Conservation (phyloP, 2,888 invertebrate species). For the Cylindroiulus punctatus region DNA sequence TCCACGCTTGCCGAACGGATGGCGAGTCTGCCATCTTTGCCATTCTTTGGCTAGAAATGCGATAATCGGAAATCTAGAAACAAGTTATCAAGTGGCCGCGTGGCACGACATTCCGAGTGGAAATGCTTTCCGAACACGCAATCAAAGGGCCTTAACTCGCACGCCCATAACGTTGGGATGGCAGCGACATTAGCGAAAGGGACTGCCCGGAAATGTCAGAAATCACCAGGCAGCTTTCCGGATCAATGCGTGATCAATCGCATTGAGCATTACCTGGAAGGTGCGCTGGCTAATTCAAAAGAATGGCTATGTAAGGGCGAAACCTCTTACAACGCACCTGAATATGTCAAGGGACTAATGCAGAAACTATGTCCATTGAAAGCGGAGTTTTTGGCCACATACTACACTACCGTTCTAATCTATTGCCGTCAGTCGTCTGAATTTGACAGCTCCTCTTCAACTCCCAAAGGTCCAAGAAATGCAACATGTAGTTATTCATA, state of each 20-base stretch:
- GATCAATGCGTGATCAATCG: constrained; percentile 15
- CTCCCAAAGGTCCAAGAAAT: no score
- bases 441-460: no score
- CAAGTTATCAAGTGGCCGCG: neutral
- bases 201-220: neutral
- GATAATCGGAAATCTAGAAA: constrained; percentile 13
- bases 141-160: neutral
- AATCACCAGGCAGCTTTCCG: neutral
- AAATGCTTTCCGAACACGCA: neutral
- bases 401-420: no score
- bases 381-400: no score
- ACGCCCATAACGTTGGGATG: neutral
- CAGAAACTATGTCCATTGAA: no score
- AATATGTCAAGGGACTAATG: no score
- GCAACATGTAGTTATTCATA: no score
- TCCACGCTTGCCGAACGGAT: neutral
- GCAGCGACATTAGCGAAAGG: neutral
- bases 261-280: neutral
- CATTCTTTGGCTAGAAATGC: neutral
- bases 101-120: neutral
- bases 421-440: no score
- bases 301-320: no score
- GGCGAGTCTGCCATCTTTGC: neutral
- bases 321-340: no score
- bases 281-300: constrained; percentile 1